Evolutionary conservation across 2,888 invertebrate species (phyloP).

Genomic region (Galerucella pusilla): DNA sequence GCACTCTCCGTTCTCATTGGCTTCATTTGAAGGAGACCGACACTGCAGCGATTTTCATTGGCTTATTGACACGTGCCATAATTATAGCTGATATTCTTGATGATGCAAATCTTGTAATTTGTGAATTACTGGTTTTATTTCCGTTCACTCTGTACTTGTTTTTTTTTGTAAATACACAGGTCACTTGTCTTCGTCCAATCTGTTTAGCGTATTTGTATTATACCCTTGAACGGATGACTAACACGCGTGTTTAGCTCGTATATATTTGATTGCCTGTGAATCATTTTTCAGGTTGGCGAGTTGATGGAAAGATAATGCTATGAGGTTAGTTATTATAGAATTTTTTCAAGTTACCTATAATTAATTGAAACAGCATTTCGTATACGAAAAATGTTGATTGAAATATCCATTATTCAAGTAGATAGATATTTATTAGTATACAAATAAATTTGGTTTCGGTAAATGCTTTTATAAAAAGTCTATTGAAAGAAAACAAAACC

Average conservation of each 20-base stretch:
- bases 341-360: slow-evolving; percentile 10
- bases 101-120: no score
- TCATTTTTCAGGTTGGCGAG: slow-evolving; percentile 28
- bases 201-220: slow-evolving; percentile 14
- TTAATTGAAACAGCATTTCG: background rate
- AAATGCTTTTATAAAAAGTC: no score
- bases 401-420: background rate
- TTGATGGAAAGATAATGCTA: slow-evolving; percentile 22
- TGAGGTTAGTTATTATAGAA: slow-evolving; percentile 9
- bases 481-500: no score
- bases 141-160: no score
- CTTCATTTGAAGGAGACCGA: no score
- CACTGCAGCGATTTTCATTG: no score
- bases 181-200: slow-evolving; percentile 3
- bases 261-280: slow-evolving; percentile 27
- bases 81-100: no score
- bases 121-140: no score
- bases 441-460: no score
- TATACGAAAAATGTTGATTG: background rate
- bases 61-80: no score
- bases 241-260: slow-evolving; percentile 26
- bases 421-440: no score
- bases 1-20: no score
- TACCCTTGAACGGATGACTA: slow-evolving; percentile 30
- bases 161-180: background rate